phyloP scores from a whole-genome alignment of 2,797 vertebrate genomes.

The Amniataba percoides region DNA sequence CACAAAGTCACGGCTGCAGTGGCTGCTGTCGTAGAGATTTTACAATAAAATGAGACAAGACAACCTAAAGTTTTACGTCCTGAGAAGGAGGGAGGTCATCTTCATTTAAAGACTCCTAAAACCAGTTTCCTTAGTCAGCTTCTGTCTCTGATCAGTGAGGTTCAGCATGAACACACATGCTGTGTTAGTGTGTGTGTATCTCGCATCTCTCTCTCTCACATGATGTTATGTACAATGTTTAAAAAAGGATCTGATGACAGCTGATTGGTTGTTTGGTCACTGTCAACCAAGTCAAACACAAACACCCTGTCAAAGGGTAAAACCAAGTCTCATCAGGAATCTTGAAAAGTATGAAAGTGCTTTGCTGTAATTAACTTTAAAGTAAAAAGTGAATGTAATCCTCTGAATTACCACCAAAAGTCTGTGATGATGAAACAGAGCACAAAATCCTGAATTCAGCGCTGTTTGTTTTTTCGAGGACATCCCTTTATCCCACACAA shows the following conservation, averaged over 20 bases:
- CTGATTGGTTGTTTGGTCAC: background rate
- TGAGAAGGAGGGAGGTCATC: no score
- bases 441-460: constrained; percentile 11
- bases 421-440: background rate
- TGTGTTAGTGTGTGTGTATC: background rate
- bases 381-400: constrained; percentile 12
- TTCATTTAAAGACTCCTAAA: background rate
- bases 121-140: background rate
- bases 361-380: constrained; percentile 1
- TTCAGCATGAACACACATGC: background rate
- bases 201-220: background rate
- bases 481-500: constrained; percentile 32
- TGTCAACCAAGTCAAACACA: background rate
- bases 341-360: background rate
- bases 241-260: background rate
- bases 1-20: background rate
- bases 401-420: constrained; percentile 13
- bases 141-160: background rate
- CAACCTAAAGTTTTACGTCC: background rate
- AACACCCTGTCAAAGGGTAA: background rate
- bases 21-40: background rate
- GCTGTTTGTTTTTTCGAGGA: constrained; percentile 39
- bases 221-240: background rate
- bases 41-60: background rate
- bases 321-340: background rate